Base-by-base conservation (phyloP, 2,113 vertebrate species). In the Petrocephalus microphthalmus region DNA sequence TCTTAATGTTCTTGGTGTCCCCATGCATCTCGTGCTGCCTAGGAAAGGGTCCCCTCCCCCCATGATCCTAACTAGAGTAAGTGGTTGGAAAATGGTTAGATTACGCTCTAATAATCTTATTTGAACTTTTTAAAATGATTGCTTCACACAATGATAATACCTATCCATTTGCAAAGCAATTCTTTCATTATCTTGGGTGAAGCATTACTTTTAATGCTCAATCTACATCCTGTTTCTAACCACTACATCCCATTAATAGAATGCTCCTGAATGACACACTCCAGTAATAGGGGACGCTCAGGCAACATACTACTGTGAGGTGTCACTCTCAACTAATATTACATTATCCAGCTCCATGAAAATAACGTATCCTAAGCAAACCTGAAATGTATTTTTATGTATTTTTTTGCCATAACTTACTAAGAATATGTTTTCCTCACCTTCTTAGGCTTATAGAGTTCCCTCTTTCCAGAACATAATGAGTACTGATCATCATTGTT, bases 101-200 rank as follows among this genome's bases (percentile, higher is more conserved):
- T 64, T 25, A 37, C 22, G 54, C 13, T 10, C 71, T 81, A 49
- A 85, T 88, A 53, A 86, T 90, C 88, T 85, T 52, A 42, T 86
- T 87, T 52, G 86, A 42, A 85, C 83, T 60, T 42, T 51, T 88
- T 82, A 81, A 86, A 90, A 89, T 86, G 11, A 90, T 71, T 78
- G 56, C 71, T 53, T 54, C 37, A 47, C 83, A 88, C 67, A 64
- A 33, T 84, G 74, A 90, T 89, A 29, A 87, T 82, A 85, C 49
- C 19, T 47, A 64, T 37, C 51, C 64, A 15, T 78, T 52, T 67
- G 15, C 74, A 53, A 53, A 67, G 83, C n/a, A 84, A 52, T 51
- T 52, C 83, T 25, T 84, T 47, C 37, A 45, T 60, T 87, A 67
- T 64, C 8, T 64, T 25, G 57, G 57, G 2, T 64, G 57, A 64